Evolutionary conservation across 1,140 invertebrate species (phyloP).

Genomic region (Phymastichus coffea): DNA sequence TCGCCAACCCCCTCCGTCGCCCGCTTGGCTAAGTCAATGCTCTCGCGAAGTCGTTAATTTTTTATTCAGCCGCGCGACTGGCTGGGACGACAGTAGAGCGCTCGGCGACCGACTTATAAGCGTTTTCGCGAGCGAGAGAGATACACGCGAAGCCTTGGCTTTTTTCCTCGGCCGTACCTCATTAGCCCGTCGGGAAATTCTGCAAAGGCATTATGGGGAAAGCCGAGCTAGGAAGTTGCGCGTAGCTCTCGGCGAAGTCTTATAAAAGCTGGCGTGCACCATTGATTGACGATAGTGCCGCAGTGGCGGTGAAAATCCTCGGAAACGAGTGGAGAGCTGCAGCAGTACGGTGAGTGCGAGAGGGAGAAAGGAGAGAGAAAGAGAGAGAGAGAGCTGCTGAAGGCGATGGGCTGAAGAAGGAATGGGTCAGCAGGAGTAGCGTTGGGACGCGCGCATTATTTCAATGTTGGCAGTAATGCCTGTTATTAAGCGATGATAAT

Average conservation of each 20-base stretch:
- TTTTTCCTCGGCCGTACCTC: neutral
- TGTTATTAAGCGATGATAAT: conserved; percentile 61
- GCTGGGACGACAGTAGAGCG: neutral
- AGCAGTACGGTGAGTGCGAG: conserved; percentile 1
- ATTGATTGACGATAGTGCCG: conserved; percentile 24
- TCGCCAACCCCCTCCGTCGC: too few species aligned
- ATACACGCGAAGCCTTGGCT: neutral
- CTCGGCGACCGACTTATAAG: too few species aligned
- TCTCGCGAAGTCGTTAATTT: neutral
- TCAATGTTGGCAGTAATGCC: conserved; percentile 61
- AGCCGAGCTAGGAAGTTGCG: conserved; percentile 1
- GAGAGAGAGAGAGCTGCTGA: conserved; percentile 16
- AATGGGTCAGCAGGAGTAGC: conserved; percentile 43
- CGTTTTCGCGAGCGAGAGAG: too few species aligned
- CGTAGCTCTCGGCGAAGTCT: neutral
- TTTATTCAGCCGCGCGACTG: neutral
- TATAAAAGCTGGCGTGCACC: too few species aligned
- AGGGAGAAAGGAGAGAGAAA: conserved; percentile 31
- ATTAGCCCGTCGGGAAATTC: conserved; percentile 4
- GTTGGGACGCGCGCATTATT: conserved; percentile 45
- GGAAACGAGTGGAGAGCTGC: neutral
- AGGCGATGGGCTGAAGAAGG: conserved; percentile 24
- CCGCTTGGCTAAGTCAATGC: too few species aligned
- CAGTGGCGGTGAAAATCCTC: conserved; percentile 16
- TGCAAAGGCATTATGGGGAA: conserved; percentile 10